These are phyloP conservation scores for Myopa testacea DNA, from an alignment of 2,888 invertebrate species.

Conservation along the genomic window DNA sequence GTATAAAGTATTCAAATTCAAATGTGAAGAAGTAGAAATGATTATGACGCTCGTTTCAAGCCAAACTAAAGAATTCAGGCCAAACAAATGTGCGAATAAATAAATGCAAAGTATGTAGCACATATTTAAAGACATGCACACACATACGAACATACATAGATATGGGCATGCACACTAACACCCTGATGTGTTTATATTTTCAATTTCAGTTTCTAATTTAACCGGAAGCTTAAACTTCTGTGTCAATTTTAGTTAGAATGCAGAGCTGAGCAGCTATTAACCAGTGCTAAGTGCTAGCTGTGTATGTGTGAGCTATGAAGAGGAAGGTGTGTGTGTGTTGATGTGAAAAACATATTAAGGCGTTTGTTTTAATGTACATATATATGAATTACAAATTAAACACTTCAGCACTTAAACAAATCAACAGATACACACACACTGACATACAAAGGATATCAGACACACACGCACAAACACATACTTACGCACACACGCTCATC, in stretches of 20 bases:
- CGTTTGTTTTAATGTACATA: background rate
- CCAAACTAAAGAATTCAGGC: conserved; percentile 23
- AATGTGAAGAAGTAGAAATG: conserved; percentile 13
- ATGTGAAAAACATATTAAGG: background rate
- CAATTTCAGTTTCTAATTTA: conserved; percentile 6
- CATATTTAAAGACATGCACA: background rate
- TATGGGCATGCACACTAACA: background rate
- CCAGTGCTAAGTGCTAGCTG: background rate
- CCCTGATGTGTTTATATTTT: conserved; percentile 14
- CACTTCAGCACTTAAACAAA: conserved; percentile 29
- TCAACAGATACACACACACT: background rate
- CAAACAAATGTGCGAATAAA: conserved; percentile 11
- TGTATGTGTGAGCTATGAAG: background rate
- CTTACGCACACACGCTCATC: background rate
- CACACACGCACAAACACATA: background rate
- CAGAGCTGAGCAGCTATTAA: background rate
- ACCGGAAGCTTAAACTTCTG: conserved; percentile 20
- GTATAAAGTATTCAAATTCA: background rate
- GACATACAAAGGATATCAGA: background rate
- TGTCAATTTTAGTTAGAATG: background rate
- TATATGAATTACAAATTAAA: conserved; percentile 35
- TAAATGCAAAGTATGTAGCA: conserved; percentile 6
- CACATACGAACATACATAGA: background rate
- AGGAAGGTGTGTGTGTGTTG: background rate
- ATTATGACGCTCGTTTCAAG: conserved; percentile 33